Evolutionary conservation across 2,888 invertebrate species (phyloP).

Genomic region (Stenodema calcarata): DNA sequence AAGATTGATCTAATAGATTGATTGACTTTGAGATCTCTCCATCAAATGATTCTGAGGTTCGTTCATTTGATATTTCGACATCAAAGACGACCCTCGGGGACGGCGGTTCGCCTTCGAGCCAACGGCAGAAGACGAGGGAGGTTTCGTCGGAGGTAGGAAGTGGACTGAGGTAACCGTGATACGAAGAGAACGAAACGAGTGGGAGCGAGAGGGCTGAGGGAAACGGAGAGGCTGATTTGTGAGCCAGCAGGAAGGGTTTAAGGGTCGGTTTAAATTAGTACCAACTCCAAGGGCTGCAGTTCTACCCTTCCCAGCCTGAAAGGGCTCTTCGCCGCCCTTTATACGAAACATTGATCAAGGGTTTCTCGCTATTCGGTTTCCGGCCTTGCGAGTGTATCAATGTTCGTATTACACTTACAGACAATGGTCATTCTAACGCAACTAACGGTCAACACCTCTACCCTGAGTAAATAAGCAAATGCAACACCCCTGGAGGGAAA

Average conservation of each 20-base stretch:
- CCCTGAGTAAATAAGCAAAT: too few relatives aligned
- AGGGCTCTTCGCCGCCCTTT: neutral
- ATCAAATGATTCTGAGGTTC: neutral
- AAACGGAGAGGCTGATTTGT: conserved; percentile 55
- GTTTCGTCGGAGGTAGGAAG: neutral
- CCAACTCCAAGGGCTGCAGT: conserved; percentile 27
- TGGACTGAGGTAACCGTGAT: neutral
- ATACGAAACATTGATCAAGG: neutral
- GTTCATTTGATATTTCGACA: neutral
- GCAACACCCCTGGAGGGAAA: too few relatives aligned
- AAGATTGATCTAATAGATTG: too few relatives aligned
- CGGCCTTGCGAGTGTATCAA: neutral
- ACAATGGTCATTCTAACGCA: neutral
- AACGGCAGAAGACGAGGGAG: neutral
- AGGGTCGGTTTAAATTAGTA: conserved; percentile 41
- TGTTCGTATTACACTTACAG: neutral
- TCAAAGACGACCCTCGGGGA: neutral
- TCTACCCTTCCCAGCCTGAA: neutral
- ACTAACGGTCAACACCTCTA: too few relatives aligned
- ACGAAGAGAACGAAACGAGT: neutral
- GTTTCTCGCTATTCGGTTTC: neutral
- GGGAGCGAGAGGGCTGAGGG: neutral
- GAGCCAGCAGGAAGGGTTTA: conserved; percentile 37
- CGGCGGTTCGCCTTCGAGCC: neutral
- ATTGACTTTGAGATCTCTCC: too few relatives aligned